Conservation (phyloP, 2,797 vertebrate genomes). For the Octomys mimax region DNA sequence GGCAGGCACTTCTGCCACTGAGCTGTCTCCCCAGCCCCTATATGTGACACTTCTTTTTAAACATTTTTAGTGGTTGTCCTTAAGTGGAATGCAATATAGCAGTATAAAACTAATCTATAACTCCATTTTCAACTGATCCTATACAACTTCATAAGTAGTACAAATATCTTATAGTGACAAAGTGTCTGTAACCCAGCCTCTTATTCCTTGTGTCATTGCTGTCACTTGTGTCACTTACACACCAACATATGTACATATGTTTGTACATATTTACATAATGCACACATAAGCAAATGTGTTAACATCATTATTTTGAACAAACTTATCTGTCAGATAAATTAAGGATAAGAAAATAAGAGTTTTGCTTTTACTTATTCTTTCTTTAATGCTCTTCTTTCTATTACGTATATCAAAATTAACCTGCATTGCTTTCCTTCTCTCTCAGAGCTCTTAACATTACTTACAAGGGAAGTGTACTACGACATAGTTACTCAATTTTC, state of each 20-base stretch:
- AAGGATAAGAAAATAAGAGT: neutral
- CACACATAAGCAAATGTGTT: neutral
- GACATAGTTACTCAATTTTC: neutral
- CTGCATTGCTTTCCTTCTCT: neutral
- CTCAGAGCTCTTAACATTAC: neutral
- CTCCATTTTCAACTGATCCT: neutral
- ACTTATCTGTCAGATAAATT: neutral
- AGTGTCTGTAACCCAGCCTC: neutral
- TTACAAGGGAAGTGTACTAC: neutral
- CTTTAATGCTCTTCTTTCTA: neutral
- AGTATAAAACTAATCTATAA: neutral
- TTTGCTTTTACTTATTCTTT: neutral
- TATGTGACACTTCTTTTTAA: neutral
- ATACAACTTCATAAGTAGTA: neutral
- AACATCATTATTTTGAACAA: neutral
- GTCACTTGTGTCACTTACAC: too few species aligned
- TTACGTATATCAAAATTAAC: neutral
- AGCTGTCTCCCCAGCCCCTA: too few species aligned
- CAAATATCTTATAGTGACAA: neutral
- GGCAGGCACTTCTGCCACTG: too few species aligned
- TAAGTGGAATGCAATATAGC: neutral
- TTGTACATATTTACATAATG: neutral
- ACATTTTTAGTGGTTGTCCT: neutral
- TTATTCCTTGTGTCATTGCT: neutral
- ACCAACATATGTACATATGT: neutral